Evolutionary conservation across 2,113 vertebrate genomes (phyloP), one percentile per base, ranked within the genome.

Genomic region (Lycaon pictus): DNA sequence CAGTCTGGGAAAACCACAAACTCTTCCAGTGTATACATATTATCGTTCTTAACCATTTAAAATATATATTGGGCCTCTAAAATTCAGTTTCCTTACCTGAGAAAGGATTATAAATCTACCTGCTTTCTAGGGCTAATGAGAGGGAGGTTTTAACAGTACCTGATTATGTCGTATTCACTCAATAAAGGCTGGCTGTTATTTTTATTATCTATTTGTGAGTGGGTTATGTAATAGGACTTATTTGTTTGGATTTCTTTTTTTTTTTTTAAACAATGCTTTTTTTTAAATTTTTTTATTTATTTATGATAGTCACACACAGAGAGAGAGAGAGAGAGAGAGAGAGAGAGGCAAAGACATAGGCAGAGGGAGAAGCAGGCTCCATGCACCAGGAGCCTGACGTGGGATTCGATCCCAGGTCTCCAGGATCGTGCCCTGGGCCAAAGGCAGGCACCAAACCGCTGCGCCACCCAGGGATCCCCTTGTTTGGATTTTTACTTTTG

Each of bases 31-130:
- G 25, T 67, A 79, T 12, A 93, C 23, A 37, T 79, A 72, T 48
- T 56, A 2, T 74, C 94, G 2, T 86, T 77, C 69, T 92, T 72
- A 72, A 94, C 55, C 92, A 94, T 76, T 88, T 95, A 19, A 86
- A 81, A 93, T 48, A 53, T 53, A 72, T 35, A 67, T 32, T 81
- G 35, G 25, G 35, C 79, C 25, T 84, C 62, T 84, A 48, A 72
- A 51, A 25, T 63, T 80, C 60, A 29, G 8, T 79, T 95, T 93
- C 55, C 32, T 88, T 76, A 79, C 43, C 19, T 79, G 67, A 27
- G 12, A 22, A 43, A 93, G 71, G n/a, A 87, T 56, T 69, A 25
- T 56, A 90, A 79, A 25, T 55, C 48, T 76, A 23, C 6, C 27
- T n/a, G 8, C 65, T 62, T 88, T 48, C 63, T 74, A 13, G 48